Evolutionary conservation across 2,888 invertebrate species (phyloP), one percentile per base, ranked within the genome.

Genomic region (Drosophila mayaguana): DNA sequence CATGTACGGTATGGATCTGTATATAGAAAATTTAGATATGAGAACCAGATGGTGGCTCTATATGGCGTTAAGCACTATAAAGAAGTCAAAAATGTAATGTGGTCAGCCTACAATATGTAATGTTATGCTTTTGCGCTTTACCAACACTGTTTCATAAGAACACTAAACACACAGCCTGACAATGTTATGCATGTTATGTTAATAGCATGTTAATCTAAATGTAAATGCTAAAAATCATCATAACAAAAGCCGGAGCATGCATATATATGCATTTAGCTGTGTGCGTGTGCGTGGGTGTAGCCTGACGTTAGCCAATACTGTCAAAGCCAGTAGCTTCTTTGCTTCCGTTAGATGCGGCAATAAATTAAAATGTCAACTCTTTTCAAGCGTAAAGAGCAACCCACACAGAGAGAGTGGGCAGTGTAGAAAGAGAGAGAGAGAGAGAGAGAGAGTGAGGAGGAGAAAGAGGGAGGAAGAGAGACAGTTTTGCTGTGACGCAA

Each of bases 361-460:
- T 64, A 40, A 73, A 65, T 73, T 62, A 57, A 68, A 57, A 64
- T 56, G 46, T 61, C 53, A 51, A 22, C 48, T 60, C 20, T n/a
- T 61, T 36, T 50, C 45, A 57, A 38, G 61, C 55, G 50, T 54
- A 40, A 51, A 48, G 42, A 22, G 12, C 16, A n/a, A n/a, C 11
- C 38, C 48, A 38, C 48, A 45, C 18, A 36, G 32, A 18, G 18
- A 7, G 18, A 6, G n/a, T 5, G 1, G 50, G 2, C 25, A n/a
- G 28, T 5, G 1, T 32, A 0, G 25, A n/a, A 12, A 4, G 0
- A 34, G 12, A 34, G 12, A 1, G 12, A 36, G 34, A 0, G 48
- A 18, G 18, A 7, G 18, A 11, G 25, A 2, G 16, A 1, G 48
- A 9, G n/a, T 2, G 48, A 7, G 6, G 0, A 8, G 2, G 36